Percentiles rank a stretch among this genome's conserved stretches.
phyloP scores from a whole-genome alignment of 2,797 vertebrate species.

The Manis javanica region DNA sequence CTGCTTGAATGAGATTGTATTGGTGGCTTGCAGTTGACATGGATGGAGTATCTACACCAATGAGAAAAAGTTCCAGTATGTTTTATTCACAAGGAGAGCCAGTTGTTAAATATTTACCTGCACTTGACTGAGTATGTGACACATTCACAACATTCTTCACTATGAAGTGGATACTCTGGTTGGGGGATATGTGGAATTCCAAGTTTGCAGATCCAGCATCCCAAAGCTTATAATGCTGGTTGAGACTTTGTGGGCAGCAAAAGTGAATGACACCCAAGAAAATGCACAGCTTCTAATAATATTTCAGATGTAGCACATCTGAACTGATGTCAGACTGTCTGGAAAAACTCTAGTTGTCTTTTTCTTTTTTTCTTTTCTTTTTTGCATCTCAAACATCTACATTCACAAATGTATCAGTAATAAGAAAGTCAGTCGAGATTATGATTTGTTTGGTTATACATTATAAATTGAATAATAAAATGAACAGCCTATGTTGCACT shows the following conservation, averaged over 20 bases:
- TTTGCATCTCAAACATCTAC: not conserved
- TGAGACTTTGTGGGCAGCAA: not conserved
- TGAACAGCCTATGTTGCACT: not conserved
- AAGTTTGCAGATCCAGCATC: not conserved
- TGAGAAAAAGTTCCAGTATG: not conserved
- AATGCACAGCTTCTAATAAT: slow-evolving; percentile 63
- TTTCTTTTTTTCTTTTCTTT: not conserved
- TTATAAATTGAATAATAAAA: not conserved
- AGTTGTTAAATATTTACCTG: not conserved
- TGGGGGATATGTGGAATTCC: not conserved
- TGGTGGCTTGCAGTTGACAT: not conserved
- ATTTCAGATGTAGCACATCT: slow-evolving; percentile 73
- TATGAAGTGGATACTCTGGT: not conserved
- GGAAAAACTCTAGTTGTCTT: not conserved
- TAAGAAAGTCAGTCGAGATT: not conserved
- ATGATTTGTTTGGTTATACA: not conserved
- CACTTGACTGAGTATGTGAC: not conserved
- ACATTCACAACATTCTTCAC: not conserved
- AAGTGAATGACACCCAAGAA: slow-evolving; percentile 50
- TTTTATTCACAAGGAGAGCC: not conserved
- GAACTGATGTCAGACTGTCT: slow-evolving; percentile 78
- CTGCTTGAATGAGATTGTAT: not conserved
- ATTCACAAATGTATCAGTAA: not conserved
- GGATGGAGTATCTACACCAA: not conserved
- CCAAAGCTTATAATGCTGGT: not conserved